Conservation (phyloP, 2,797 vertebrate species). For the Scyliorhinus canicula region DNA sequence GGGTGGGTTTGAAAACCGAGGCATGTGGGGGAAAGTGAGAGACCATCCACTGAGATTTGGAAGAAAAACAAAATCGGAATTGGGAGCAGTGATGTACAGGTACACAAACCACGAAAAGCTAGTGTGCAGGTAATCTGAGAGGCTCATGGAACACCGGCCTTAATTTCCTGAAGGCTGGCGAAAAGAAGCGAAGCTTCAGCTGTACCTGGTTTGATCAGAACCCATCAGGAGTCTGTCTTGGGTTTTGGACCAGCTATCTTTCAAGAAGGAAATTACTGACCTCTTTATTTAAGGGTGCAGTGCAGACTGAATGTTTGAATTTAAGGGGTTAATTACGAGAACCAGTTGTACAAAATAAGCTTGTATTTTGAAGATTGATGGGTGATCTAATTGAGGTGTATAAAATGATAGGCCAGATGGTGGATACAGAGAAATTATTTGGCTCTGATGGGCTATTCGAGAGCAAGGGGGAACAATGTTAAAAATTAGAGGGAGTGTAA, state of each 20-base stretch:
- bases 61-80: neutral
- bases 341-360: neutral
- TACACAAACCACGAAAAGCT: neutral
- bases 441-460: neutral
- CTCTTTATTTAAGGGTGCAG: neutral
- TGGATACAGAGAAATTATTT: neutral
- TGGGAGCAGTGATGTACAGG: neutral
- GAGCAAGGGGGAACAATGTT: neutral
- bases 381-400: neutral
- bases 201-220: no score
- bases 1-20: no score
- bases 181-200: no score
- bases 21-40: no score
- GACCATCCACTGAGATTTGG: no score
- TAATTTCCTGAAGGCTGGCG: no score
- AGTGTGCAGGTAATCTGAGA: neutral
- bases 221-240: no score
- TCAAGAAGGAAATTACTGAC: neutral
- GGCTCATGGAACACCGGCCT: no score
- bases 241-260: no score
- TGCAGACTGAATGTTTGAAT: neutral
- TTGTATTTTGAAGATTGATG: neutral
- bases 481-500: no score
- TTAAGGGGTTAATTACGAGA: neutral
- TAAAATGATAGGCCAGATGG: neutral